phyloP scores from a whole-genome alignment of 2,113 vertebrate species.

The Uropsilus gracilis region DNA sequence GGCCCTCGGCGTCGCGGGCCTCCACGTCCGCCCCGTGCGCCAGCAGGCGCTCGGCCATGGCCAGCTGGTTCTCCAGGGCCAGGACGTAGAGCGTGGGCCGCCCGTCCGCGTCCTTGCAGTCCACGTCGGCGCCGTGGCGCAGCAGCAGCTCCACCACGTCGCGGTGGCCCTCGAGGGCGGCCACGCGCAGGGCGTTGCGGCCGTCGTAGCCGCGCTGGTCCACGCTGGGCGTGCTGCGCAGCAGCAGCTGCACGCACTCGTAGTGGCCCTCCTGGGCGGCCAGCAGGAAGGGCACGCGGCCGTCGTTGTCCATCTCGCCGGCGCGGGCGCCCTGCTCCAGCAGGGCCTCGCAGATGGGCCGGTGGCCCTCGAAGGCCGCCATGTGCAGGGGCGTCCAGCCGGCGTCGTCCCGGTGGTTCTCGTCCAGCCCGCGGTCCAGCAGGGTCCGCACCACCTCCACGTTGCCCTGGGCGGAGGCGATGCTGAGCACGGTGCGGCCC shows the following conservation, averaged over 20 bases:
- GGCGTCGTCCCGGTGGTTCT: conserved; percentile 97
- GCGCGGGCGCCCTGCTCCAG: conserved; percentile 98
- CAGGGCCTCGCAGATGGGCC: conserved; percentile 96
- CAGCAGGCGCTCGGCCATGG: conserved; percentile 97
- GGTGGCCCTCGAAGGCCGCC: conserved; percentile 97
- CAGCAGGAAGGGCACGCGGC: conserved; percentile 94
- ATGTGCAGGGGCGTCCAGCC: conserved; percentile 99
- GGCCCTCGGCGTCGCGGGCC: conserved; percentile 94
- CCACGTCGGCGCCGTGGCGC: conserved; percentile 93
- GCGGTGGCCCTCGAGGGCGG: conserved; percentile 95
- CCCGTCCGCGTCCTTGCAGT: conserved; percentile 96
- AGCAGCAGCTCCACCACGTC: conserved; percentile 96
- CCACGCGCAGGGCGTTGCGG: conserved; percentile 94
- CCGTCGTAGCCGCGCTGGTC: conserved; percentile 98
- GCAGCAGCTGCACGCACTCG: conserved; percentile 95
- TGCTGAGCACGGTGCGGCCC: conserved; percentile 97
- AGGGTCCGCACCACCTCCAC: conserved; percentile 98
- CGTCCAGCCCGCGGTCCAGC: conserved; percentile 97
- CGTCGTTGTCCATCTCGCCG: conserved; percentile 97
- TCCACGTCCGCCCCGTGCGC: conserved; percentile 97
- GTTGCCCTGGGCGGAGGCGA: conserved; percentile 97
- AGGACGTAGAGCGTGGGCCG: conserved; percentile 97
- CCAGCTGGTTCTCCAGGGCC: conserved; percentile 96
- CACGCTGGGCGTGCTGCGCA: conserved; percentile 95
- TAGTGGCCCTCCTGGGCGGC: conserved; percentile 98